phyloP scores from a whole-genome alignment of 1,140 invertebrate genomes.

The Trichomalopsis sarcophagae region DNA sequence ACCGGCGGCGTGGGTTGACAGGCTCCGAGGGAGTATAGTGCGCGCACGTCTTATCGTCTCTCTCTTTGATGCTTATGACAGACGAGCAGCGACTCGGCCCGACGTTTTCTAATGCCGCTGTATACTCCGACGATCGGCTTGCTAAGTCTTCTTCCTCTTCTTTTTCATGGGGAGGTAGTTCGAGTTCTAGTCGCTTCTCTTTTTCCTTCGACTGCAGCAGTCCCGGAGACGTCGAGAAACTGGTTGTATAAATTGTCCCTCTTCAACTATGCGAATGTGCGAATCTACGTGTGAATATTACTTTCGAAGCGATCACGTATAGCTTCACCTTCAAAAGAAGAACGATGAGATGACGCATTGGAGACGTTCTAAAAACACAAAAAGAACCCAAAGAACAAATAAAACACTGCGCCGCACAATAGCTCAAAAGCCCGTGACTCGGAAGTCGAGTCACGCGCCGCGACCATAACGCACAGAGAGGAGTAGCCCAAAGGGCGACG shows the following conservation, averaged over 20 bases:
- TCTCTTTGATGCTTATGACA: background rate
- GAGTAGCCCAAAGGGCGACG: background rate
- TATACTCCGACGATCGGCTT: background rate
- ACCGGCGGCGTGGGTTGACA: background rate
- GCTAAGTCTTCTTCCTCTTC: conserved; percentile 16
- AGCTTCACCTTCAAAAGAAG: no score
- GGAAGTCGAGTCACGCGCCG: conserved; percentile 24
- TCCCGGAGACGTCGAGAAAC: background rate
- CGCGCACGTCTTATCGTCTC: background rate
- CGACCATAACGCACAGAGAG: background rate
- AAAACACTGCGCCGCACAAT: background rate
- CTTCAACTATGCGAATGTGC: no score
- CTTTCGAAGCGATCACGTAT: no score
- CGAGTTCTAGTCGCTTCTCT: background rate
- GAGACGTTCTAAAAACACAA: background rate
- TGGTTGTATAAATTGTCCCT: no score
- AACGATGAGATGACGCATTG: no score
- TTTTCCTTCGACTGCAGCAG: background rate
- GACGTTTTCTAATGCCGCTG: background rate
- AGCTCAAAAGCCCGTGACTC: conserved; percentile 1
- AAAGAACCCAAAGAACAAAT: background rate
- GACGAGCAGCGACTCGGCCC: background rate
- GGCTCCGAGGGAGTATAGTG: background rate
- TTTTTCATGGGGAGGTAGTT: background rate
- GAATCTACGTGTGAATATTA: no score